A percentile compares a stretch with the other conserved stretches of the same genome.
Evolutionary conservation across 2,888 invertebrate genomes (phyloP).

Genomic region (Chrysina gloriosa): DNA sequence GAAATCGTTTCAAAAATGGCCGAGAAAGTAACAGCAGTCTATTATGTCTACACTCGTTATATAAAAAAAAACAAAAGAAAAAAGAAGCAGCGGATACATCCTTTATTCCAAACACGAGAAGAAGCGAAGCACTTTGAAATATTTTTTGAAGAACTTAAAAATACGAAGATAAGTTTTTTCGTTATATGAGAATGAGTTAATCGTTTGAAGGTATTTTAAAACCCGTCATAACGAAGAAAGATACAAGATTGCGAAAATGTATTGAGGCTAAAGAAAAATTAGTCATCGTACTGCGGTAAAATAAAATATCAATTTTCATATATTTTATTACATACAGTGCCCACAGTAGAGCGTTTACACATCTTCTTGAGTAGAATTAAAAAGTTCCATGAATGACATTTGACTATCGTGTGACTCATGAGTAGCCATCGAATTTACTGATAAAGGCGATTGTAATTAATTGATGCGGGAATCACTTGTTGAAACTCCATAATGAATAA

Average conservation of each 20-base stretch:
- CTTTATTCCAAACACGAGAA: constrained; percentile 11
- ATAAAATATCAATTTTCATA: constrained; percentile 13
- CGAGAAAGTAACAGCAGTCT: constrained; percentile 5
- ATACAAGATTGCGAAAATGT: constrained; percentile 5
- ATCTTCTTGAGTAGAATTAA: neutral
- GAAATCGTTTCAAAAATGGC: neutral
- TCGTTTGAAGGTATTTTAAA: constrained; percentile 23
- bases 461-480: too few species aligned
- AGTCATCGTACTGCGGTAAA: constrained; percentile 23
- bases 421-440: neutral
- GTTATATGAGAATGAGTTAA: constrained; percentile 4
- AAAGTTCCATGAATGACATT: neutral
- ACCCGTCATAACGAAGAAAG: neutral
- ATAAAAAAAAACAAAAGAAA: constrained; percentile 13
- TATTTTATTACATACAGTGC: neutral
- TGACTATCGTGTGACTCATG: neutral
- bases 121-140: neutral
- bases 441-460: too few species aligned
- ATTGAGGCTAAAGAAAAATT: constrained; percentile 13
- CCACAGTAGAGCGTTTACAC: neutral
- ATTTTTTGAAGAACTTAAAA: constrained; percentile 19
- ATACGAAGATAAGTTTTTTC: constrained; percentile 22
- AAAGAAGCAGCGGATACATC: constrained; percentile 2
- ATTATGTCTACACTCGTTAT: constrained; percentile 9
- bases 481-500: too few species aligned